Percentiles rank a stretch among this genome's conserved stretches.
Conservation (phyloP, 2,888 invertebrate genomes). For the Endomychus coccineus region DNA sequence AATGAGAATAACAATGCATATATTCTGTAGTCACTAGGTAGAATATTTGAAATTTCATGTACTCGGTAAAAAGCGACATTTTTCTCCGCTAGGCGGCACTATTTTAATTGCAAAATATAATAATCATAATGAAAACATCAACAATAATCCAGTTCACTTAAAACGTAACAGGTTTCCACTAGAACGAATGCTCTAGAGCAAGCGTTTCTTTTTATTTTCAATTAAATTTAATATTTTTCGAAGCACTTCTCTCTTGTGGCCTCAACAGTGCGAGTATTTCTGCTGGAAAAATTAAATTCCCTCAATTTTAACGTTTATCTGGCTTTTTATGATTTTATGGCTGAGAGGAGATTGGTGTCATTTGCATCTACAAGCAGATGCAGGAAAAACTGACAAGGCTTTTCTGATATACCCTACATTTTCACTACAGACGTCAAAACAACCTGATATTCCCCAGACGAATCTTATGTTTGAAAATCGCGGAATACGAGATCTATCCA, state of each 20-base stretch:
- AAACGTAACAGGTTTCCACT: conserved; percentile 14
- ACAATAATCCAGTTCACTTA: conserved; percentile 18
- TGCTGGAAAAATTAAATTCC: conserved; percentile 26
- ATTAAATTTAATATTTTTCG: conserved; percentile 23
- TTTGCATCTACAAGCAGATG: conserved; percentile 25
- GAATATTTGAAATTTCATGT: too few relatives aligned
- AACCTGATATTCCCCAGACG: conserved; percentile 4
- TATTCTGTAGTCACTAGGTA: too few relatives aligned
- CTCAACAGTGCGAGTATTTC: conserved; percentile 19
- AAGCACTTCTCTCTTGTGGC: conserved; percentile 19
- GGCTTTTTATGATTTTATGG: conserved; percentile 26
- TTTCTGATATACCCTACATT: conserved; percentile 1
- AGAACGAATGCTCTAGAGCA: conserved; percentile 5
- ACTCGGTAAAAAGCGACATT: too few relatives aligned
- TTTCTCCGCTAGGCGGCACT: too few relatives aligned
- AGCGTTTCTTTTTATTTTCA: conserved; percentile 18
- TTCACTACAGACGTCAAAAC: conserved; percentile 7
- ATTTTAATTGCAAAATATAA: too few relatives aligned
- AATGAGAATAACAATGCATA: too few relatives aligned
- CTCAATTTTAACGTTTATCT: conserved; percentile 26
- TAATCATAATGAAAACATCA: too few relatives aligned
- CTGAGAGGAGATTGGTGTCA: conserved; percentile 23
- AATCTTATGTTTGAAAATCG: too few relatives aligned
- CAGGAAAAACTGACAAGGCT: conserved; percentile 10
- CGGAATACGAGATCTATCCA: too few relatives aligned